Evolutionary conservation across 2,888 invertebrate genomes (phyloP).

Genomic region (Drosophila setosimentum): DNA sequence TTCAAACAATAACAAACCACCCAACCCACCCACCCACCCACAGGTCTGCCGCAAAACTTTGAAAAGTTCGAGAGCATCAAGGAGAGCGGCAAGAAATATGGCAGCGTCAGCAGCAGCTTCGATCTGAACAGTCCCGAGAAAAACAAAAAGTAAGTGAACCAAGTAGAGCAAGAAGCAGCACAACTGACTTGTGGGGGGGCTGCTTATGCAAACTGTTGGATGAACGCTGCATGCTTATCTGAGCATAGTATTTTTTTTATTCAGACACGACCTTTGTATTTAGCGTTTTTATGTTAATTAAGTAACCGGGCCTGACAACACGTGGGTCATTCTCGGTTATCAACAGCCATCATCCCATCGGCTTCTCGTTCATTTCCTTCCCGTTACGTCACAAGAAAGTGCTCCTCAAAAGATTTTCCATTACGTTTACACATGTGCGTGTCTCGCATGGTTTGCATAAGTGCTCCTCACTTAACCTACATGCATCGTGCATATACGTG

Average conservation of each 20-base stretch:
- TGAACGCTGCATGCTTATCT: slow-evolving; percentile 55
- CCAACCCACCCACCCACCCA: slow-evolving; percentile 11
- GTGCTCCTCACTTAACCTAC: slow-evolving; percentile 17
- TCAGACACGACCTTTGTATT: slow-evolving; percentile 53
- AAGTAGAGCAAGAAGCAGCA: not conserved
- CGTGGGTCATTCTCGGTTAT: slow-evolving; percentile 71
- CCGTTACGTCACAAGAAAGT: slow-evolving; percentile 59
- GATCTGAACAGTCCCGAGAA: slow-evolving; percentile 89
- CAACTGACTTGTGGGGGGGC: not conserved
- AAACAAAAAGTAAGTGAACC: slow-evolving; percentile 86
- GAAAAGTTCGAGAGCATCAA: slow-evolving; percentile 92
- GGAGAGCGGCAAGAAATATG: slow-evolving; percentile 88
- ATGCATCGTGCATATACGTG: not conserved
- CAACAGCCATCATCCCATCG: slow-evolving; percentile 59
- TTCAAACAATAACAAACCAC: slow-evolving; percentile 60
- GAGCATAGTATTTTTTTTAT: slow-evolving; percentile 34
- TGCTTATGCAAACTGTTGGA: slow-evolving; percentile 59
- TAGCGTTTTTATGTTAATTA: slow-evolving; percentile 67
- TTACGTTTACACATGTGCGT: slow-evolving; percentile 59
- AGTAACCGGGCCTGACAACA: slow-evolving; percentile 49
- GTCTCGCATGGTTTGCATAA: slow-evolving; percentile 52
- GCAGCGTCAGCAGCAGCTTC: slow-evolving; percentile 82
- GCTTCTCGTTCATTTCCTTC: slow-evolving; percentile 37
- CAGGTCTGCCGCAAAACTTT: slow-evolving; percentile 92
- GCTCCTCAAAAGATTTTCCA: slow-evolving; percentile 44